A percentile compares a stretch with the other conserved stretches of the same genome.
Conservation (phyloP, 2,797 vertebrate genomes). For the Molossus alvarezi region DNA sequence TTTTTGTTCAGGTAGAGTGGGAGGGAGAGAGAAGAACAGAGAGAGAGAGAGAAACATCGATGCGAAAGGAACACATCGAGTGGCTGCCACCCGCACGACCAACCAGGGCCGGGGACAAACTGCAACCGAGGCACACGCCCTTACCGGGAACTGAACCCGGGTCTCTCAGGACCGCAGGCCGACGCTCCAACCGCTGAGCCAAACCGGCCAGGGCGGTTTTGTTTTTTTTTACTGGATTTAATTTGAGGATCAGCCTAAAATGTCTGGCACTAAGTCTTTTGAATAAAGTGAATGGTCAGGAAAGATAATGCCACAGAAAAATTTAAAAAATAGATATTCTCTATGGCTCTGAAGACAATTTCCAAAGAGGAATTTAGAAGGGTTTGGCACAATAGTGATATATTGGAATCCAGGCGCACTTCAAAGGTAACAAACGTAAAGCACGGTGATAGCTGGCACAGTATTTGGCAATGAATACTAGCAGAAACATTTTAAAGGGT, state of each 20-base stretch:
- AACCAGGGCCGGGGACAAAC: too few relatives aligned
- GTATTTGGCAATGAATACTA: neutral
- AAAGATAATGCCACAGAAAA: neutral
- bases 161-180: too few relatives aligned
- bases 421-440: slow-evolving; percentile 40
- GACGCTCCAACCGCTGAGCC: too few relatives aligned
- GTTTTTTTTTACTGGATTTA: neutral
- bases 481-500: neutral
- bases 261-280: neutral
- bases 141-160: too few relatives aligned
- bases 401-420: neutral
- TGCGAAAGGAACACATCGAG: too few relatives aligned
- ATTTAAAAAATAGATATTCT: neutral
- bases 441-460: neutral
- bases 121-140: too few relatives aligned
- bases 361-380: slow-evolving; percentile 8
- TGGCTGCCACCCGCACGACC: too few relatives aligned
- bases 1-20: too few relatives aligned
- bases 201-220: too few relatives aligned
- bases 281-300: neutral
- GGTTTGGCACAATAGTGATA: neutral
- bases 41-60: too few relatives aligned
- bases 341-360: slow-evolving; percentile 39
- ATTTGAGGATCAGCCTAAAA: neutral
- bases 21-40: too few relatives aligned